A percentile compares a stretch with the other conserved stretches of the same genome.
phyloP scores from a whole-genome alignment of 37 sponge, comb jelly and placozoan genomes.

The Haliclona indistincta region DNA sequence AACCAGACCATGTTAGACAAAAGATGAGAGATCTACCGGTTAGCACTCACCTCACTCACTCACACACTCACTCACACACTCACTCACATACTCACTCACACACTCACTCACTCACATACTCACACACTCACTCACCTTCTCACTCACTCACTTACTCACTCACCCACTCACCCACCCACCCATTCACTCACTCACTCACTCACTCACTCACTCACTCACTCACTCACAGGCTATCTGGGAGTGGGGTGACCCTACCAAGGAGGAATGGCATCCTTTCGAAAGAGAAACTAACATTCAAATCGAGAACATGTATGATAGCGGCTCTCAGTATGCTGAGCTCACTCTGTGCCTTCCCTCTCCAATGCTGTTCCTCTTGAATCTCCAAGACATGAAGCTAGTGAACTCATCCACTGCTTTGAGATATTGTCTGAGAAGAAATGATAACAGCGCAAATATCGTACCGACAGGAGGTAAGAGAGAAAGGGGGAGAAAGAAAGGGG shows the following conservation, averaged over 20 bases:
- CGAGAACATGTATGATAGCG: constrained; percentile 79
- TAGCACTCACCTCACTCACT: too few species aligned
- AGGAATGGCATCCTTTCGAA: constrained; percentile 77
- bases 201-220: too few species aligned
- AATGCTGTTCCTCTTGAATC: constrained; percentile 76
- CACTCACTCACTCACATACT: too few species aligned
- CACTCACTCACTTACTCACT: too few species aligned
- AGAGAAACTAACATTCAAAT: constrained; percentile 74
- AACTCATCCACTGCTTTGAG: constrained; percentile 62
- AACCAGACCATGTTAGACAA: too few species aligned
- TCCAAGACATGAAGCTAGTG: constrained; percentile 77
- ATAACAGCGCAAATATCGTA: constrained; percentile 32
- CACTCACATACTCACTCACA: too few species aligned
- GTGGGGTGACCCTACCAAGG: constrained; percentile 59
- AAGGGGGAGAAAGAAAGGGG: not conserved
- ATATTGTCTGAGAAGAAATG: constrained; percentile 20
- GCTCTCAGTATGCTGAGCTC: constrained; percentile 80
- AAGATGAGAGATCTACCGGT: too few species aligned
- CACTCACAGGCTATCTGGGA: constrained; percentile 77
- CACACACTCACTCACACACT: too few species aligned
- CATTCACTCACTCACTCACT: too few species aligned
- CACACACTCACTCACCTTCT: too few species aligned
- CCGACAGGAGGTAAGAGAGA: not conserved
- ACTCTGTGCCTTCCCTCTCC: constrained; percentile 72
- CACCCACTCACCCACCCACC: too few species aligned